Base-by-base conservation (phyloP, 2,797 vertebrate genomes). In the Mastacembelus armatus region DNA sequence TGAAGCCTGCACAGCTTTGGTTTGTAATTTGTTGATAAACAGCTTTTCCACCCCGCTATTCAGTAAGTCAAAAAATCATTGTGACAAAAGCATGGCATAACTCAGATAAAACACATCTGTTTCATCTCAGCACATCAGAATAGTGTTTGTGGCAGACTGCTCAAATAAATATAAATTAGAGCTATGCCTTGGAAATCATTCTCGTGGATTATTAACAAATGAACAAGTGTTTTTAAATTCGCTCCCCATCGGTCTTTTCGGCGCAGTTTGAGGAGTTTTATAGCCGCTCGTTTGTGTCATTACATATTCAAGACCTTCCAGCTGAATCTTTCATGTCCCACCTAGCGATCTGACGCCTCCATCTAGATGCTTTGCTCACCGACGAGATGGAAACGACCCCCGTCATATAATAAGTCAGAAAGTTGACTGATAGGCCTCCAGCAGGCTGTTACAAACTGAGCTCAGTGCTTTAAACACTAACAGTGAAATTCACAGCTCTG, bases 21-120 rank as follows among this genome's bases (percentile, higher is more conserved):
- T 75, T 87, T 78, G 82, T 90, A 91, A 89, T 88, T 83, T 83
- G 80, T 86, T 91, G 89, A 93, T 92, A 92, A 92, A 91, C 88
- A 90, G 88, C 86, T 88, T 85, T 85, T 89, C 74, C 85, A 82
- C 82, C n/a, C 66, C 55, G 63, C 66, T 49, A 29, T 83, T 88
- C 80, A 66, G 52, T 71, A 47, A 80, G 79, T 90, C 75, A 80
- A 63, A 80, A 63, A 76, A 81, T 68, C 80, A 76, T 83, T 78
- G 73, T 75, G 78, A 87, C 77, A 85, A 85, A 85, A 61, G 60
- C 72, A 42, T 56, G 74, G 78, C 47, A 68, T 80, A 49, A 76
- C 77, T 88, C 78, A 80, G 85, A 91, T 89, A 77, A 90, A 89
- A 71, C 62, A 24, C 32, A 62, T 56, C 62, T 51, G 59, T 87